phyloP scores from a whole-genome alignment of 1,140 invertebrate genomes.

The Hypothenemus hampei region DNA sequence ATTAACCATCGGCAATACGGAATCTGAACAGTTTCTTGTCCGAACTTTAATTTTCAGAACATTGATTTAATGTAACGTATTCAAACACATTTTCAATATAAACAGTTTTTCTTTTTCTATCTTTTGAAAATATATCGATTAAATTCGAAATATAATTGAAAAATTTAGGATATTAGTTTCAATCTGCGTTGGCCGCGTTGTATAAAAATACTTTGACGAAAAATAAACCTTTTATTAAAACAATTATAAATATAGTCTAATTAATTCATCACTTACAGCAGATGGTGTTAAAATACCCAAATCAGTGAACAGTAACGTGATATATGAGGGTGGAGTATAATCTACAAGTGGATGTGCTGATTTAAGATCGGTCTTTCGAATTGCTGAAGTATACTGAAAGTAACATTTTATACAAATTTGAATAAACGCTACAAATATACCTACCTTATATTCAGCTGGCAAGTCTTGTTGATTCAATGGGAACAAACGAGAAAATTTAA shows the following conservation, averaged over 20 bases:
- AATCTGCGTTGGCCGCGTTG: too few species aligned
- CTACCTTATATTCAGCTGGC: constrained; percentile 80
- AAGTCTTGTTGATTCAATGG: constrained; percentile 90
- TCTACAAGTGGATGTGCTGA: constrained; percentile 87
- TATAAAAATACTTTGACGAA: too few species aligned
- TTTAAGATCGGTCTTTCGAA: constrained; percentile 53
- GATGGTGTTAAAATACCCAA: constrained; percentile 92
- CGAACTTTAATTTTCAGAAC: too few species aligned
- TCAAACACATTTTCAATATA: too few species aligned
- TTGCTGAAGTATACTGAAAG: constrained; percentile 63
- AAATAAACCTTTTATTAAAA: too few species aligned
- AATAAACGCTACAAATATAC: background rate
- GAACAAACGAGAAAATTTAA: constrained; percentile 92
- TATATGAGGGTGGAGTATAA: constrained; percentile 91
- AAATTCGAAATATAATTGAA: too few species aligned
- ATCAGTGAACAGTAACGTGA: constrained; percentile 92
- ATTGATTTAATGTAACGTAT: too few species aligned
- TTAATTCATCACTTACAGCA: constrained; percentile 94
- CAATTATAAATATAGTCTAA: constrained; percentile 87
- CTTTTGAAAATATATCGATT: too few species aligned
- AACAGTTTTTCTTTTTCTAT: too few species aligned
- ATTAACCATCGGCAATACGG: too few species aligned
- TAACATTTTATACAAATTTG: constrained; percentile 10
- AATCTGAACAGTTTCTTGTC: too few species aligned
- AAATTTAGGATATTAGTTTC: too few species aligned